phyloP scores from a whole-genome alignment of 2,113 vertebrate genomes.

The Oreochromis spilurus region DNA sequence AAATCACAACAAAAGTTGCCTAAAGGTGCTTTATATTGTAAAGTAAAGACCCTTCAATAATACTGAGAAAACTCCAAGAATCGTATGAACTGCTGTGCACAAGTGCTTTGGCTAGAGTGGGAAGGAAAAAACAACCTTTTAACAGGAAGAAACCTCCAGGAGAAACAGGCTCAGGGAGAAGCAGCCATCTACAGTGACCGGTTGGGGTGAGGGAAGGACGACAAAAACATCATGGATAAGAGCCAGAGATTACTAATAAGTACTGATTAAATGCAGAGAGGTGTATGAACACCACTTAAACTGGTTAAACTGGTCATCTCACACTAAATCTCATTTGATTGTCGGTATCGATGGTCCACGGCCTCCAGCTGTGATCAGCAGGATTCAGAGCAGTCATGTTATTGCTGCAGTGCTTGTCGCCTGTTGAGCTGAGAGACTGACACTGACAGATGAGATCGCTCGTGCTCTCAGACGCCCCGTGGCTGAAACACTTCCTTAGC shows the following conservation, averaged over 20 bases:
- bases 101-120: neutral
- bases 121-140: neutral
- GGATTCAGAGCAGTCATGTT: neutral
- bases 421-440: neutral
- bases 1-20: neutral
- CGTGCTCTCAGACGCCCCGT: neutral
- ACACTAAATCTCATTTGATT: neutral
- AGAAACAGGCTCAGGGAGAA: neutral
- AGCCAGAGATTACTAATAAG: neutral
- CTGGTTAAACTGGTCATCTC: neutral
- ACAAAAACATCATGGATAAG: neutral
- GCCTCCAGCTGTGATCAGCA: neutral
- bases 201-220: neutral
- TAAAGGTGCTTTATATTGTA: neutral
- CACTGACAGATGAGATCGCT: conserved; percentile 9
- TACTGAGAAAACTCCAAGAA: neutral
- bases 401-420: neutral
- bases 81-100: neutral
- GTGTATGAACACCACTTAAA: neutral
- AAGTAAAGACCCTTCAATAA: neutral
- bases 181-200: neutral
- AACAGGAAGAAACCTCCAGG: neutral
- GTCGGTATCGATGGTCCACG: neutral
- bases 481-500: conserved; percentile 13
- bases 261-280: neutral